These are phyloP conservation scores for Lepidocyrtoides sp. DNA, from an alignment of 2,888 invertebrate species.

Conservation along the genomic window DNA sequence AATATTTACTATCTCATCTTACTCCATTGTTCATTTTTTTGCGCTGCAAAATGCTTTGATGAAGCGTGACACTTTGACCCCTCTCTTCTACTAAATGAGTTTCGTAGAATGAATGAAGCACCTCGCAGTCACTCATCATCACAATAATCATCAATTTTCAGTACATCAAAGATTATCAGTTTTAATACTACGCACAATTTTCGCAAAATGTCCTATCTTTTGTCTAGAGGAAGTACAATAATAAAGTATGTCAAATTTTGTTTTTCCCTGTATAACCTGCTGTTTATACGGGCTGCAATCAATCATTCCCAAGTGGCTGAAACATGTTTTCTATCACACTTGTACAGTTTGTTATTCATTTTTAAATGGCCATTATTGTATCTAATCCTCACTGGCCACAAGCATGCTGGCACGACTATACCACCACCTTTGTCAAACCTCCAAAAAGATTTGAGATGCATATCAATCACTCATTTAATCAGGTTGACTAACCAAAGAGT, in stretches of 20 bases:
- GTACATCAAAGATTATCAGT: slow-evolving; percentile 1
- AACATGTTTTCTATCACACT: not conserved
- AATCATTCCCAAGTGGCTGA: not conserved
- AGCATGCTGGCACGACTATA: not conserved
- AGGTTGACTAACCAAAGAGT: not conserved
- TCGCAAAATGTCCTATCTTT: not conserved
- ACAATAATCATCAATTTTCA: not conserved
- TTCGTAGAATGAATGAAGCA: not conserved
- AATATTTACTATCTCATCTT: slow-evolving; percentile 32
- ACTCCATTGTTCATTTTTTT: slow-evolving; percentile 11
- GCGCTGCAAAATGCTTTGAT: slow-evolving; percentile 4
- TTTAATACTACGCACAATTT: not conserved
- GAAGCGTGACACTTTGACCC: slow-evolving; percentile 50
- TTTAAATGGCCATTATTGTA: slow-evolving; percentile 1
- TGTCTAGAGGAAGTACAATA: not conserved
- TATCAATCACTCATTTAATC: slow-evolving; percentile 40
- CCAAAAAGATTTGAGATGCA: not conserved
- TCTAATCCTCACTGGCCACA: slow-evolving; percentile 6
- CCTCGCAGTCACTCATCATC: slow-evolving; percentile 10
- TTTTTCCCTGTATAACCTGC: not conserved
- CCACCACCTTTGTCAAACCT: not conserved
- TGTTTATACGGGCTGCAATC: not conserved
- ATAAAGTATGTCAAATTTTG: not conserved
- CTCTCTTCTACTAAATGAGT: slow-evolving; percentile 37
- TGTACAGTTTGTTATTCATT: not conserved